Percentiles rank a stretch among this genome's conserved stretches.
phyloP scores from a whole-genome alignment of 1,140 invertebrate genomes.

The Batillaria attramentaria region DNA sequence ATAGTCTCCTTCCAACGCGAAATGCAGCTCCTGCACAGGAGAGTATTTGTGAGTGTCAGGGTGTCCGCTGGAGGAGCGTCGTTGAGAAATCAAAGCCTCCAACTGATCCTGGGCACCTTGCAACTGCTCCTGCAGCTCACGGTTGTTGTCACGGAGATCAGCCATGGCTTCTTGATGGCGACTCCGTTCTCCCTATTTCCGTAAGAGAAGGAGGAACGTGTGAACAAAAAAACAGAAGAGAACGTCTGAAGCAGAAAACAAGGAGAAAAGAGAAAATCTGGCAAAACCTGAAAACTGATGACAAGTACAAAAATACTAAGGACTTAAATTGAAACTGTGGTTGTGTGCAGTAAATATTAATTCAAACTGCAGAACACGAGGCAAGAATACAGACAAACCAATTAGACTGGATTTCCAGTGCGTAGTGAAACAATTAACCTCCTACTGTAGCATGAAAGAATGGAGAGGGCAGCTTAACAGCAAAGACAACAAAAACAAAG shows the following conservation, averaged over 20 bases:
- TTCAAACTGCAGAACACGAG: too few relatives aligned
- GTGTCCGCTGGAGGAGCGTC: not conserved
- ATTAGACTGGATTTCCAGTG: too few relatives aligned
- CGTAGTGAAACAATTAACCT: too few relatives aligned
- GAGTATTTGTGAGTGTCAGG: too few relatives aligned
- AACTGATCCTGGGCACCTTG: constrained; percentile 26
- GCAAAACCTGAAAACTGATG: not conserved
- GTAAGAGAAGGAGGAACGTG: not conserved
- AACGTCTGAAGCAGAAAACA: not conserved
- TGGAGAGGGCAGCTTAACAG: too few relatives aligned
- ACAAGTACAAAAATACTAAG: not conserved
- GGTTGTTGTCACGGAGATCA: constrained; percentile 30
- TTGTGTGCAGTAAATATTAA: too few relatives aligned
- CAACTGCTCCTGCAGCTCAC: constrained; percentile 26
- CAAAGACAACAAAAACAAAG: too few relatives aligned
- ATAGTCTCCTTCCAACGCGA: too few relatives aligned
- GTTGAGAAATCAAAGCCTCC: not conserved
- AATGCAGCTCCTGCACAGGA: not conserved
- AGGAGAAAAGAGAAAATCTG: not conserved
- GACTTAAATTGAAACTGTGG: too few relatives aligned
- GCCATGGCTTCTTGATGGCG: constrained; percentile 22
- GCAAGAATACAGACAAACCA: too few relatives aligned
- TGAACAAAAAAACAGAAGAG: not conserved
- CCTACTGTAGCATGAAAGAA: too few relatives aligned
- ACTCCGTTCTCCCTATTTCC: not conserved